These are phyloP conservation scores for Troides aeacus DNA, from an alignment of 2,888 invertebrate genomes.

Conservation along the genomic window DNA sequence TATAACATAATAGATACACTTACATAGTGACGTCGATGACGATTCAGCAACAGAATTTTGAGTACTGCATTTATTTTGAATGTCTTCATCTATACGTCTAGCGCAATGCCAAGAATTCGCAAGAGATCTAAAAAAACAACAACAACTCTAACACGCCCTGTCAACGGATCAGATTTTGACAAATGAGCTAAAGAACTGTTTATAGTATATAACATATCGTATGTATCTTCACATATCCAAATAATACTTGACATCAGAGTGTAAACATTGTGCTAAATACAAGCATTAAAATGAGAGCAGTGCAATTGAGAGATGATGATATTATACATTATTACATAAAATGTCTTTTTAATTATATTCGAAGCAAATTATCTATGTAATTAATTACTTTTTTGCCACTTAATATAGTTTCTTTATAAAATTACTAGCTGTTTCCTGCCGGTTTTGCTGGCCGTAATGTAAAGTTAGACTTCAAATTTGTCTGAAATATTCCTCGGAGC, in stretches of 20 bases:
- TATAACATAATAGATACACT: not conserved
- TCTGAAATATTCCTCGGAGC: too few species aligned
- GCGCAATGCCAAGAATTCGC: constrained; percentile 50
- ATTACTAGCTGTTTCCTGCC: too few species aligned
- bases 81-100: not conserved
- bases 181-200: constrained; percentile 42
- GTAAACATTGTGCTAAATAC: too few species aligned
- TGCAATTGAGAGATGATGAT: too few species aligned
- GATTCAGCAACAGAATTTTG: not conserved
- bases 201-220: constrained; percentile 6
- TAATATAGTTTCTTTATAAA: too few species aligned
- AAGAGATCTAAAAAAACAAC: constrained; percentile 38
- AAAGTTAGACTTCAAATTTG: too few species aligned
- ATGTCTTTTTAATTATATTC: too few species aligned
- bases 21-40: not conserved
- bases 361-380: too few species aligned
- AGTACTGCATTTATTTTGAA: not conserved
- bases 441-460: too few species aligned
- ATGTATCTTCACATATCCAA: not conserved
- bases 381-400: too few species aligned
- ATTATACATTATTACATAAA: too few species aligned
- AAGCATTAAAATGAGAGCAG: too few species aligned
- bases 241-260: not conserved
- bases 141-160: constrained; percentile 45
- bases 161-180: constrained; percentile 47